Percentiles rank a stretch among this genome's conserved stretches.
Conservation (phyloP, 2,888 invertebrate species). For the Pristionchus maxplancki region DNA sequence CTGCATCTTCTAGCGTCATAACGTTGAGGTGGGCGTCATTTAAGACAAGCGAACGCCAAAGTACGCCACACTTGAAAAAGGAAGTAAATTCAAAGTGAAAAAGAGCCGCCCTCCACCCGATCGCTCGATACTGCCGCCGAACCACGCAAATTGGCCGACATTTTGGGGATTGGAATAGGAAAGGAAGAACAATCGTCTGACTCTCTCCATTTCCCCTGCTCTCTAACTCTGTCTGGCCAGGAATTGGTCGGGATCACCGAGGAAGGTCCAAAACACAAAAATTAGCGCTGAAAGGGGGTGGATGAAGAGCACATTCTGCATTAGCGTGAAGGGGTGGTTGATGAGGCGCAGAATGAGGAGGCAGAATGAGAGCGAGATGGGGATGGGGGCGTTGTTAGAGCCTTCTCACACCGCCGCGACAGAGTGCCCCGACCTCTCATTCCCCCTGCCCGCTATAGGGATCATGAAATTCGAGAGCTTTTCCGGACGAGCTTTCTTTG, state of each 20-base stretch:
- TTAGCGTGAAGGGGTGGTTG: neutral
- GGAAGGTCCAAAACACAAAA: neutral
- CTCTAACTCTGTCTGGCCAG: neutral
- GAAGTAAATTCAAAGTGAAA: neutral
- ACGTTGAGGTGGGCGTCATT: too few species aligned
- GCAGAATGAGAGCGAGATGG: neutral
- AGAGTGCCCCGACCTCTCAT: neutral
- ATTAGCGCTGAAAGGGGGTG: neutral
- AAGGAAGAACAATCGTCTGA: neutral
- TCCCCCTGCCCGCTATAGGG: neutral
- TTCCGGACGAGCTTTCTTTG: neutral
- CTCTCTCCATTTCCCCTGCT: neutral
- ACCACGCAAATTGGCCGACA: neutral
- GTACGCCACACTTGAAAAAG: neutral
- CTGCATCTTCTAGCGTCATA: too few species aligned
- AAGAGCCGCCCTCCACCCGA: neutral
- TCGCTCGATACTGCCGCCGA: neutral
- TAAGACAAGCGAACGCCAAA: neutral
- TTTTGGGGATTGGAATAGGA: neutral
- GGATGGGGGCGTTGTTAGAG: neutral
- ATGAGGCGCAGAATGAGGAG: neutral
- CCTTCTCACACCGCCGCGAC: neutral
- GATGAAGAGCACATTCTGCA: neutral
- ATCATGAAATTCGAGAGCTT: conserved; percentile 17
- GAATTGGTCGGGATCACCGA: neutral